Conservation (phyloP, 92 coral and sea anemone genomes). For the Blastomussa wellsi region DNA sequence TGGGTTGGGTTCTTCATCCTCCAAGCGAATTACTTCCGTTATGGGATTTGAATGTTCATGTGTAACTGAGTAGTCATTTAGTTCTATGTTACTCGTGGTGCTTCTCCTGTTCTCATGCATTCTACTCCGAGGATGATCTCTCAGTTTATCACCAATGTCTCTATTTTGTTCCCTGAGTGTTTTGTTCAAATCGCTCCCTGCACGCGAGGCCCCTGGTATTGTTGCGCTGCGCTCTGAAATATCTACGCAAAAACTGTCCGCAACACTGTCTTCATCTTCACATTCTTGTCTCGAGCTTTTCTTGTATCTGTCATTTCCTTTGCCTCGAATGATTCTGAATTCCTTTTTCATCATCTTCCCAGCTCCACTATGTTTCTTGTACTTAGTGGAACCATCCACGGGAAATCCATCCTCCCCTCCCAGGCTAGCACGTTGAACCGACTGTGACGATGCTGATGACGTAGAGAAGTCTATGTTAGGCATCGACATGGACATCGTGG, state of each 20-base stretch:
- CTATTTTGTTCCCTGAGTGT: slow-evolving; percentile 17
- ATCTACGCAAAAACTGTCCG: slow-evolving; percentile 10
- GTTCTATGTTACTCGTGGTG: neutral
- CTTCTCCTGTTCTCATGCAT: neutral
- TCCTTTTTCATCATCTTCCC: slow-evolving; percentile 56
- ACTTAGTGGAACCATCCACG: slow-evolving; percentile 12
- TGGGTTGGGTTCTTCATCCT: slow-evolving; percentile 15
- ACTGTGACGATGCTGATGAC: slow-evolving; percentile 41
- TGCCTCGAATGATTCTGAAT: slow-evolving; percentile 43
- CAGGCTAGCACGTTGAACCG: slow-evolving; percentile 24
- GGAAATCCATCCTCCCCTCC: slow-evolving; percentile 29
- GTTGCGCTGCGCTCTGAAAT: neutral
- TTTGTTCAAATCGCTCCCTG: slow-evolving; percentile 1
- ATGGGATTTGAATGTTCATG: neutral
- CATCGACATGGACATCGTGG: slow-evolving; percentile 54
- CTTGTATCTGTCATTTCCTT: slow-evolving; percentile 49
- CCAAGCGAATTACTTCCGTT: slow-evolving; percentile 15
- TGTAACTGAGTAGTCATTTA: neutral
- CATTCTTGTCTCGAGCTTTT: neutral
- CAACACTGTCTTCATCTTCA: neutral
- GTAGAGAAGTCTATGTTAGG: slow-evolving; percentile 41
- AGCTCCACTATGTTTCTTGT: slow-evolving; percentile 50
- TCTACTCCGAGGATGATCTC: neutral
- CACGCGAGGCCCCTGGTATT: slow-evolving; percentile 5
- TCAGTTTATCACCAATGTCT: neutral